Evolutionary conservation across 2,113 vertebrate genomes (phyloP).

Genomic region (Gadus chalcogrammus): DNA sequence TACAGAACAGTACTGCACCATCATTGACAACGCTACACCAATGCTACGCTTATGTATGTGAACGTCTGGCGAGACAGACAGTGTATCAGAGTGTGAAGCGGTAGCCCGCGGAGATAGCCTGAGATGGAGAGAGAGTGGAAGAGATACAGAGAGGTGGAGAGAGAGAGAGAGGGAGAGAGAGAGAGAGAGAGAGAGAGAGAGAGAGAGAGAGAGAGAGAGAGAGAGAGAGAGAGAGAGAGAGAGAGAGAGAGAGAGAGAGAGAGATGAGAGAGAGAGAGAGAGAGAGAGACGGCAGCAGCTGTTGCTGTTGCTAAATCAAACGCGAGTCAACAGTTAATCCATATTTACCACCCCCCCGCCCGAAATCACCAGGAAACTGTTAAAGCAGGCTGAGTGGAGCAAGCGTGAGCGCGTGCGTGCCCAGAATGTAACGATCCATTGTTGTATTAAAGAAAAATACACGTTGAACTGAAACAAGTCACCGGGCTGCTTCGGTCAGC

Average conservation of each 20-base stretch:
- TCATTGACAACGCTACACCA: no score
- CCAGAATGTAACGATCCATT: no score
- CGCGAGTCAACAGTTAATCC: no score
- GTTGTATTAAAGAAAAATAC: no score
- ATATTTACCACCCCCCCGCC: no score
- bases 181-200: background rate
- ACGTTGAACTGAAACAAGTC: no score
- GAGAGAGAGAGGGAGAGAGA: background rate
- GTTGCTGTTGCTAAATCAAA: no score
- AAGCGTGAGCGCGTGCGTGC: background rate
- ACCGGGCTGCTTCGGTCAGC: no score
- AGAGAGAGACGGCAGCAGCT: background rate
- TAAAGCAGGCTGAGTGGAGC: no score
- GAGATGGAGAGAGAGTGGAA: background rate
- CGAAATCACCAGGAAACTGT: no score
- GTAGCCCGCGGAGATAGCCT: background rate
- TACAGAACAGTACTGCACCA: no score
- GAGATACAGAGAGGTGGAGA: background rate
- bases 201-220: background rate
- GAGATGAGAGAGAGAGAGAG: background rate
- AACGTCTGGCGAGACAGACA: background rate
- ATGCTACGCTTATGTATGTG: no score
- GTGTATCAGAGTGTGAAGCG: background rate
- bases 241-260: background rate
- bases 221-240: background rate